A percentile compares a stretch with the other conserved stretches of the same genome.
Evolutionary conservation across 2,888 invertebrate genomes (phyloP).

Genomic region (Microctonus brassicae): DNA sequence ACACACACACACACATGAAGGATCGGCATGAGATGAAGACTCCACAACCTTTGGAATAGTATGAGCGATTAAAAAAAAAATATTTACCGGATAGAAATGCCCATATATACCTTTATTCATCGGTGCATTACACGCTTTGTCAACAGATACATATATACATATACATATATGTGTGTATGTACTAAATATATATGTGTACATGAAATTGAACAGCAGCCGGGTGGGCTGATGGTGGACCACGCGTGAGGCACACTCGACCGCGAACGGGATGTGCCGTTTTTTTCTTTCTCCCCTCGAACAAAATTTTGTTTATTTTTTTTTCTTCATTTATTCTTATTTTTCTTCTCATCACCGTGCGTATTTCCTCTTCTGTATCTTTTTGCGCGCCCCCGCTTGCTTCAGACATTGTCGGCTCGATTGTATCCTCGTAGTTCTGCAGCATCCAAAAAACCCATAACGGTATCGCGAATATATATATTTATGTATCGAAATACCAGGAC

Average conservation of each 20-base stretch:
- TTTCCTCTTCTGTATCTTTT: conserved; percentile 8
- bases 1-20: background rate
- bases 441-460: conserved; percentile 45
- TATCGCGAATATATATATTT: conserved; percentile 35
- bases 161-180: background rate
- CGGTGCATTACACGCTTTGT: background rate
- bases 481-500: conserved; percentile 19
- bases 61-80: conserved; percentile 11
- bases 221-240: background rate
- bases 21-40: conserved; percentile 4
- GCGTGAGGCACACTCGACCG: background rate
- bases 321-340: conserved; percentile 17
- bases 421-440: conserved; percentile 25
- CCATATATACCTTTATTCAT: background rate
- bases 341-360: background rate
- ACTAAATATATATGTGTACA: too few species aligned
- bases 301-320: conserved; percentile 7
- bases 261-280: conserved; percentile 19
- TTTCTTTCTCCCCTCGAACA: conserved; percentile 29
- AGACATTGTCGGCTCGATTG: background rate
- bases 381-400: background rate
- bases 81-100: conserved; percentile 14
- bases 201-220: background rate
- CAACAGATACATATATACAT: background rate
- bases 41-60: background rate